These are phyloP conservation scores for Thyatira batis DNA, from an alignment of 2,888 invertebrate species.

Conservation along the genomic window DNA sequence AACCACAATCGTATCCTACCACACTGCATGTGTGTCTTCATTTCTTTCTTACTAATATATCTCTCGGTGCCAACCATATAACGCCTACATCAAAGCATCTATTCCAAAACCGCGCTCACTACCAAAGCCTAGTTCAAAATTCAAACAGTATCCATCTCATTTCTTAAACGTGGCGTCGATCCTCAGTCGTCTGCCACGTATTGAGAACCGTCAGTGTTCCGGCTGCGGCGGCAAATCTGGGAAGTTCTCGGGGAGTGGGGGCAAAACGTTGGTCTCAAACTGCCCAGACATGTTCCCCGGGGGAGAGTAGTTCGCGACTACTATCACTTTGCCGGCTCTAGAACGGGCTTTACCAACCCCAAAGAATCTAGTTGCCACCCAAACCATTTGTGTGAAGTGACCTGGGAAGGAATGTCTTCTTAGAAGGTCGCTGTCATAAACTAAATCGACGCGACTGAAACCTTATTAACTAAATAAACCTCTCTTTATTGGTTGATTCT, in stretches of 20 bases:
- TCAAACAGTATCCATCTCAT: conserved; percentile 20
- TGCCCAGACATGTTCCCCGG: conserved; percentile 89
- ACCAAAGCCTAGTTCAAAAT: conserved; percentile 18
- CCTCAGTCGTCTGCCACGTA: conserved; percentile 68
- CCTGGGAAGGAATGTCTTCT: conserved; percentile 74
- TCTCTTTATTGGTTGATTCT: too few relatives aligned
- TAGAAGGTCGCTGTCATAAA: too few relatives aligned
- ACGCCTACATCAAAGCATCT: not conserved
- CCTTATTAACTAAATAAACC: too few relatives aligned
- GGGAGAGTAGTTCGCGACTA: conserved; percentile 92
- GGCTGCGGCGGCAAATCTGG: conserved; percentile 65
- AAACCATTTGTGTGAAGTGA: conserved; percentile 94
- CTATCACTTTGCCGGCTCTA: conserved; percentile 89
- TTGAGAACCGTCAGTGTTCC: conserved; percentile 72
- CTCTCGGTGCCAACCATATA: too few relatives aligned
- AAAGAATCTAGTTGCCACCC: conserved; percentile 88
- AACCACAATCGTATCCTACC: too few relatives aligned
- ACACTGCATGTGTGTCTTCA: too few relatives aligned
- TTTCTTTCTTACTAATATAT: too few relatives aligned
- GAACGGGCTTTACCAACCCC: conserved; percentile 92
- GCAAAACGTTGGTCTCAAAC: conserved; percentile 90
- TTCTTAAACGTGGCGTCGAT: conserved; percentile 64
- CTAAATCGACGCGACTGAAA: too few relatives aligned
- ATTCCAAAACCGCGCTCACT: not conserved
- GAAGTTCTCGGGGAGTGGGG: conserved; percentile 85